Percentiles rank a stretch among this genome's conserved stretches.
phyloP scores from a whole-genome alignment of 1,140 invertebrate species.

The Meloidogyne exigua region DNA sequence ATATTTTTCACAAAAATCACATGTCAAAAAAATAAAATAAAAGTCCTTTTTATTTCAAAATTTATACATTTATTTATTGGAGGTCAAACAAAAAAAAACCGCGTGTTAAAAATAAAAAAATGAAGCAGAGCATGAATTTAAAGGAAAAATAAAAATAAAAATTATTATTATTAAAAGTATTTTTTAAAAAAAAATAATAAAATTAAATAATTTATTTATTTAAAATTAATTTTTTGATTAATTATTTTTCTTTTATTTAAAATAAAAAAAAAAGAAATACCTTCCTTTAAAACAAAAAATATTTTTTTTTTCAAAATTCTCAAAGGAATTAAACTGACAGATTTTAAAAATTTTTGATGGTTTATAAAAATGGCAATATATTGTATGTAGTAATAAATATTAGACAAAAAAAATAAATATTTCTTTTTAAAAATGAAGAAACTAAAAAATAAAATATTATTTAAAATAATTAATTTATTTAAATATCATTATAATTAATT shows the following conservation, averaged over 20 bases:
- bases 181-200: background rate
- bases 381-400: too few relatives aligned
- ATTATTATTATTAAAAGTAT: too few relatives aligned
- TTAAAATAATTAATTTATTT: too few relatives aligned
- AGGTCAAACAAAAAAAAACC: background rate
- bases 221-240: background rate
- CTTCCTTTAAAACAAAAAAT: background rate
- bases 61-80: background rate
- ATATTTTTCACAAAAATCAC: background rate
- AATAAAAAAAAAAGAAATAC: background rate
- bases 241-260: background rate
- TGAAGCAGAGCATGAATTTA: background rate
- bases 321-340: conserved; percentile 3
- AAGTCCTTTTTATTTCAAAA: background rate
- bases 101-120: background rate
- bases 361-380: background rate
- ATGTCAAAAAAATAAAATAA: background rate
- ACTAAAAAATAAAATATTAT: too few relatives aligned
- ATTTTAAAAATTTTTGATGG: background rate
- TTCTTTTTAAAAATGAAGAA: too few relatives aligned
- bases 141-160: background rate
- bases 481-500: too few relatives aligned
- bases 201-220: background rate
- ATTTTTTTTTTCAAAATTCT: background rate
- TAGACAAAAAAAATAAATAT: too few relatives aligned